Percentiles rank a stretch among this genome's conserved stretches.
phyloP scores from a whole-genome alignment of 2,113 vertebrate genomes.

The Cheirogaleus medius region DNA sequence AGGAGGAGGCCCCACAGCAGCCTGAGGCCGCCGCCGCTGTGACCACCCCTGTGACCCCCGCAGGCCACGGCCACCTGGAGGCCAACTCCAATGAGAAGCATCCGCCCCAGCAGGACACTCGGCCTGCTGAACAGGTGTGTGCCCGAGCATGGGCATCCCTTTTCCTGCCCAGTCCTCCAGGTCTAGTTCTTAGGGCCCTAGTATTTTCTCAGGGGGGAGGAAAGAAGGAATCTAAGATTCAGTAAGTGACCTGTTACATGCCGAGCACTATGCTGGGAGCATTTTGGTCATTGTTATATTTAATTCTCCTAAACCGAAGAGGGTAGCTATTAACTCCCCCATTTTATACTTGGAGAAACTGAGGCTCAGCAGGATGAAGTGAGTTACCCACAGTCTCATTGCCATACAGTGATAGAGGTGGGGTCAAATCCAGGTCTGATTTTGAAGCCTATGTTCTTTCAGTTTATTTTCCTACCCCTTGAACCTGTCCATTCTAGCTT shows the following conservation, averaged over 20 bases:
- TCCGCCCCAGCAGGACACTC: constrained; percentile 81
- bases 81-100: constrained; percentile 82
- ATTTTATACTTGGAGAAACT: neutral
- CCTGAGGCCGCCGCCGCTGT: constrained; percentile 73
- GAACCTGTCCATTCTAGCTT: neutral
- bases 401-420: neutral
- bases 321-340: neutral
- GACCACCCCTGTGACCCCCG: constrained; percentile 60
- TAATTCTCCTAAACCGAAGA: neutral
- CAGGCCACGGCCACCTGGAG: constrained; percentile 73
- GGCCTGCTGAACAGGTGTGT: constrained; percentile 89
- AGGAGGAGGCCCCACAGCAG: constrained; percentile 87
- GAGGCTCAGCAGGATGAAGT: neutral
- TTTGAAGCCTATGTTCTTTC: neutral
- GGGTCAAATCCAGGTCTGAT: neutral
- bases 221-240: neutral
- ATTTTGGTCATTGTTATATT: neutral
- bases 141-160: neutral
- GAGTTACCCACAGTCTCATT: neutral
- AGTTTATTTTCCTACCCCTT: neutral
- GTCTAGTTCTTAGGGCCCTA: neutral
- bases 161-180: neutral
- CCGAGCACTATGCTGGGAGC: neutral
- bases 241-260: neutral
- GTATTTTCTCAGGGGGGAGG: neutral